phyloP scores from a whole-genome alignment of 2,797 vertebrate species.

The Enoplosus armatus region DNA sequence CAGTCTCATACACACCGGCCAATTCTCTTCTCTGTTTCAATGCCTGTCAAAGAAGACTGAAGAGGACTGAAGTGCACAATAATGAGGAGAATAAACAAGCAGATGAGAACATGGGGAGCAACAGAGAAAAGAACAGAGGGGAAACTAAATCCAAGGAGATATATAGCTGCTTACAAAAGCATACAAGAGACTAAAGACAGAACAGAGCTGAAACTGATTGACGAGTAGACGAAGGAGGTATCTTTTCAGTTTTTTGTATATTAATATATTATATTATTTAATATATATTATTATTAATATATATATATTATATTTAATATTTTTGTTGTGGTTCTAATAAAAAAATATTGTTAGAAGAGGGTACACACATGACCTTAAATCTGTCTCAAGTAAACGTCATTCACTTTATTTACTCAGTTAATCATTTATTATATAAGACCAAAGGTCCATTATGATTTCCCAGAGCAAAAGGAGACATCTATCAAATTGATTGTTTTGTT shows the following conservation, averaged over 20 bases:
- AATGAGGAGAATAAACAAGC: slow-evolving; percentile 66
- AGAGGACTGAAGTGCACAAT: slow-evolving; percentile 63
- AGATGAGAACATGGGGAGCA: slow-evolving; percentile 50
- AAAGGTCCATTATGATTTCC: neutral
- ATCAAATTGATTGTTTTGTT: neutral
- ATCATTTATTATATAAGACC: neutral
- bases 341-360: neutral
- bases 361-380: too few species aligned
- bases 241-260: neutral
- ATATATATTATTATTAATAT: too few species aligned
- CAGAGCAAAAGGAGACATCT: neutral
- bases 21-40: slow-evolving; percentile 71
- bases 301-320: too few species aligned
- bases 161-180: neutral
- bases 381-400: too few species aligned
- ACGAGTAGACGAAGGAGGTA: neutral
- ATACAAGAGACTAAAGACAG: neutral
- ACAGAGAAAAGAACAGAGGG: slow-evolving; percentile 22
- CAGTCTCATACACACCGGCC: slow-evolving; percentile 57
- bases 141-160: slow-evolving; percentile 8
- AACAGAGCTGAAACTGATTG: neutral
- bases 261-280: too few species aligned
- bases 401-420: neutral
- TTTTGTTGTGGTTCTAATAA: too few species aligned
- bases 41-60: slow-evolving; percentile 67